Evolutionary conservation across 92 coral and sea anemone genomes (phyloP).

Genomic region (Zoanthus solanderi): DNA sequence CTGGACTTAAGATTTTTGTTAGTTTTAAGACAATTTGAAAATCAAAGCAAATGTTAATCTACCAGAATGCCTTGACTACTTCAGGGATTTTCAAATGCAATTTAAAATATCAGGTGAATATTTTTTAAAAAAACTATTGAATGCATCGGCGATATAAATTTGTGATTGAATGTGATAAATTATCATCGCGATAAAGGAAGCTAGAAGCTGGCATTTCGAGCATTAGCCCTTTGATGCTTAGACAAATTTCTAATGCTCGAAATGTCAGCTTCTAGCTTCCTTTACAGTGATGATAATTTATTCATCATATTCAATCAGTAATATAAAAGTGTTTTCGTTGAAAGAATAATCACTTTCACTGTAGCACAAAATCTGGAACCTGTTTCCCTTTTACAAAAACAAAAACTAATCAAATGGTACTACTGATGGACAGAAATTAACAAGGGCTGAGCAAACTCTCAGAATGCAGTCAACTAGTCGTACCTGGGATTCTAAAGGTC

Average conservation of each 20-base stretch:
- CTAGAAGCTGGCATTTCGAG: neutral
- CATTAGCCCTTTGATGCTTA: neutral
- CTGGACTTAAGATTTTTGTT: conserved; percentile 2
- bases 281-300: conserved; percentile 4
- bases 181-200: neutral
- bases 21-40: neutral
- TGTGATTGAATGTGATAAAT: conserved; percentile 1
- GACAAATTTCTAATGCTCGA: neutral
- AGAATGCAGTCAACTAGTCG: conserved; percentile 65
- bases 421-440: conserved; percentile 63
- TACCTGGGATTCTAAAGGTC: conserved; percentile 14
- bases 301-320: conserved; percentile 1
- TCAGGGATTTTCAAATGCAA: neutral
- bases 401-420: conserved; percentile 60
- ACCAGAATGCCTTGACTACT: conserved; percentile 4
- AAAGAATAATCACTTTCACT: conserved; percentile 1
- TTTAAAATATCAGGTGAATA: neutral
- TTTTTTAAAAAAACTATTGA: neutral
- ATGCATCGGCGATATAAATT: neutral
- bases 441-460: conserved; percentile 73
- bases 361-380: conserved; percentile 4
- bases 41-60: neutral
- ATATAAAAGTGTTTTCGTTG: neutral
- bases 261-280: neutral
- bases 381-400: conserved; percentile 5